phyloP scores from a whole-genome alignment of 2,888 invertebrate species.

The Stenurella melanura region DNA sequence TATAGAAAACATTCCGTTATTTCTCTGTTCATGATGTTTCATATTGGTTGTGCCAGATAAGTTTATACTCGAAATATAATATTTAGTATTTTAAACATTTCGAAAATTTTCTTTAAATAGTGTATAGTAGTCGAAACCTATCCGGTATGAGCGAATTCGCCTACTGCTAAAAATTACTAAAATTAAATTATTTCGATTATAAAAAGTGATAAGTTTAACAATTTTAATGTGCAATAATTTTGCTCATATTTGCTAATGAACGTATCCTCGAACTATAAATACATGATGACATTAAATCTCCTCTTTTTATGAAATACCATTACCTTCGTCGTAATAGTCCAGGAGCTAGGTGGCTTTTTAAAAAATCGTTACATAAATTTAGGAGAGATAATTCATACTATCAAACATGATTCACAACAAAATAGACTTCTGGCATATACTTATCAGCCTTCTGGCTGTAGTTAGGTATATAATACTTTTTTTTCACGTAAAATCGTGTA shows the following conservation, averaged over 20 bases:
- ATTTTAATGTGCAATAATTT: neutral
- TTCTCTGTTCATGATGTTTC: too few species aligned
- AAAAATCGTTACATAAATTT: too few species aligned
- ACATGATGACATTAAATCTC: slow-evolving; percentile 7
- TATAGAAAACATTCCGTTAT: too few species aligned
- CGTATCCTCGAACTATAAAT: slow-evolving; percentile 6
- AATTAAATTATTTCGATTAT: neutral
- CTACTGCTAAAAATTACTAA: neutral
- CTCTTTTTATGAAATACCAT: neutral
- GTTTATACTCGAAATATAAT: neutral
- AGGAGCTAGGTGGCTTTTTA: too few species aligned
- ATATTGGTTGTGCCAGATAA: too few species aligned
- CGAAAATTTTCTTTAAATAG: neutral
- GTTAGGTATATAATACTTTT: too few species aligned
- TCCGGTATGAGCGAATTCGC: neutral
- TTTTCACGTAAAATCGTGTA: too few species aligned
- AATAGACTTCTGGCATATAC: too few species aligned
- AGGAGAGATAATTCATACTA: too few species aligned
- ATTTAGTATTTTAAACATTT: neutral
- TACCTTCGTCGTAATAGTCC: neutral
- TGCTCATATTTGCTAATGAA: neutral
- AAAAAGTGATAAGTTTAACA: neutral
- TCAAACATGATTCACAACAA: too few species aligned
- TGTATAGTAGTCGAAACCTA: neutral
- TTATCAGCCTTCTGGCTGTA: too few species aligned